Evolutionary conservation across 2,888 invertebrate species (phyloP), one percentile per base, ranked within the genome.

Genomic region (Vandiemenella viatica): DNA sequence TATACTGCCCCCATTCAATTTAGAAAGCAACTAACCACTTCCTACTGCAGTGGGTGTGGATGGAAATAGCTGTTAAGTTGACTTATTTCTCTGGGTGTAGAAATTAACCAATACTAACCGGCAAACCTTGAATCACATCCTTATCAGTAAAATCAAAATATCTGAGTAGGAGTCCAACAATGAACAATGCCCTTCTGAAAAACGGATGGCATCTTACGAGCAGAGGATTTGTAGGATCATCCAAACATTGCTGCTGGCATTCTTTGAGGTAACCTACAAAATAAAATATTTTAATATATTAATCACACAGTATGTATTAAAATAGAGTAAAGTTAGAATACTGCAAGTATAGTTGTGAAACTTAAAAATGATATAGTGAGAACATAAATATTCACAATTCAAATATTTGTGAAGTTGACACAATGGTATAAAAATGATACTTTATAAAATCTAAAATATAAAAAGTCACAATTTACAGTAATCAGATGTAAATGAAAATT

Each of bases 91-190:
- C 10, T 32, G n/a, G n/a, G 10, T 32, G 13, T 4, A 32, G 32
- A 16, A 16, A 5, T 17, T 15, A 54, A 63, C 40, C n/a, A 38
- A 32, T 48, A 67, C 72, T 67, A 55, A 76, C 79, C 54, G 75
- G 72, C 53, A 79, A 65, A 37, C 79, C 79, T 49, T 77, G 75
- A 54, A 79, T 77, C 20, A 83, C 79, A 59, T 73, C 76, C 47
- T 71, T 65, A 53, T 79, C 75, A 1, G 83, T 86, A 61, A 87
- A 83, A 71, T 98, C 92, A 67, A 98, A 98, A 68, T 95, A 89
- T 57, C 93, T 76, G 61, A 95, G 76, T 55, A 98, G 71, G 46
- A 97, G 74, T 5, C 97, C 98, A 49, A 97, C 88, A 18, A 92
- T 95, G 67, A 89, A 98, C 8, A 98, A 73, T 32, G 93, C 84